Percentiles rank a stretch among this genome's conserved stretches.
phyloP scores from a whole-genome alignment of 2,888 invertebrate species.

The Limnephilus rhombicus region DNA sequence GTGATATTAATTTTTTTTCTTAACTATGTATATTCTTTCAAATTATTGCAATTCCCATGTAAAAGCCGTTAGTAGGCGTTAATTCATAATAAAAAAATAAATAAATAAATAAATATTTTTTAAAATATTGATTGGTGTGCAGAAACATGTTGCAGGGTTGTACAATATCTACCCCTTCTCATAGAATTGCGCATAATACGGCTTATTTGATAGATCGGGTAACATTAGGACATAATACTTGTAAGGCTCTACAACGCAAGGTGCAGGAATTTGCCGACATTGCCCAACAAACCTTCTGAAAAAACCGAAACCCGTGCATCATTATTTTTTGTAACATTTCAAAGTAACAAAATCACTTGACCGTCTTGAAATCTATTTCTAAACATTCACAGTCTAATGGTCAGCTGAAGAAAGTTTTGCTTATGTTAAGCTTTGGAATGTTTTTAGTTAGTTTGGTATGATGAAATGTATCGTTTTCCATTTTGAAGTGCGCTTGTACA shows the following conservation, averaged over 20 bases:
- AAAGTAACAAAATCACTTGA: slow-evolving; percentile 46
- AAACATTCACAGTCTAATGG: slow-evolving; percentile 42
- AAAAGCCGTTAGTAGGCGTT: too few relatives aligned
- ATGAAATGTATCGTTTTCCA: slow-evolving; percentile 8
- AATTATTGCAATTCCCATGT: too few relatives aligned
- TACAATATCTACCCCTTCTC: slow-evolving; percentile 18
- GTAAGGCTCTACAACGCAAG: slow-evolving; percentile 44
- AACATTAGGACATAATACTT: slow-evolving; percentile 46
- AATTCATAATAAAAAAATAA: too few relatives aligned
- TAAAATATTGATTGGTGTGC: too few relatives aligned
- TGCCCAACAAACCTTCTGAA: slow-evolving; percentile 30
- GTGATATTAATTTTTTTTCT: too few relatives aligned
- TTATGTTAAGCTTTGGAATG: background rate
- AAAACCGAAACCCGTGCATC: slow-evolving; percentile 55
- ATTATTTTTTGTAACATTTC: slow-evolving; percentile 51
- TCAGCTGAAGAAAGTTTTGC: background rate
- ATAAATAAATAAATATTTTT: too few relatives aligned
- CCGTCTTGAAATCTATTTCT: slow-evolving; percentile 7
- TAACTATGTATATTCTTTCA: too few relatives aligned
- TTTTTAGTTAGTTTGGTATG: background rate
- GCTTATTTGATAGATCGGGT: slow-evolving; percentile 57
- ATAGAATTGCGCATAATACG: slow-evolving; percentile 54
- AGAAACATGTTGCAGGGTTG: slow-evolving; percentile 13
- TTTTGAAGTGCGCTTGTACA: background rate
- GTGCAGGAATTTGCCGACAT: slow-evolving; percentile 50